These are phyloP conservation scores for Sphenopsis melanotis DNA, from an alignment of 2,797 vertebrate species.

Conservation along the genomic window DNA sequence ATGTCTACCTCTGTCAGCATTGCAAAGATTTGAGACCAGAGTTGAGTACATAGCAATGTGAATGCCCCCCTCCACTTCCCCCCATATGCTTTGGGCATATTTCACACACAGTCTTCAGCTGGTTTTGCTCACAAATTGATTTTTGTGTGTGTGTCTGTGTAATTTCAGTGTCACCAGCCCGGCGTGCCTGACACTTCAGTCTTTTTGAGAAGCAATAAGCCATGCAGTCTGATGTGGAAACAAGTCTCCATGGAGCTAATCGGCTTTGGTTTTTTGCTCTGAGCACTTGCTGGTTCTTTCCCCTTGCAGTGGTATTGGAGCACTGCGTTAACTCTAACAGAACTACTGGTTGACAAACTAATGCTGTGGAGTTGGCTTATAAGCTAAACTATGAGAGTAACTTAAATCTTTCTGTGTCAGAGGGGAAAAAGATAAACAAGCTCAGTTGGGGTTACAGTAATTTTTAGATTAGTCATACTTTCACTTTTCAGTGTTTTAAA, in stretches of 20 bases:
- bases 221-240: conserved; percentile 35
- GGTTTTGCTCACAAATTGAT: not conserved
- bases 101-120: not conserved
- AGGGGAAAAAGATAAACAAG: not conserved
- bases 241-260: conserved; percentile 62
- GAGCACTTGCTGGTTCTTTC: not conserved
- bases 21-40: not conserved
- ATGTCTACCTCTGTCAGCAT: not conserved
- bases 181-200: not conserved
- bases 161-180: conserved; percentile 9
- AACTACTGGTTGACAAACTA: conserved; percentile 36
- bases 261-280: conserved; percentile 19
- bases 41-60: not conserved
- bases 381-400: not conserved
- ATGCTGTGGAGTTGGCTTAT: not conserved
- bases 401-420: not conserved
- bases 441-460: not conserved
- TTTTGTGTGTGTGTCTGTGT: not conserved
- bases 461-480: not conserved
- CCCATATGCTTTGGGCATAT: not conserved
- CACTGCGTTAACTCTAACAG: not conserved
- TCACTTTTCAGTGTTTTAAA: not conserved
- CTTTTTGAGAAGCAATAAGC: conserved; percentile 38
- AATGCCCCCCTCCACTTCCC: not conserved
- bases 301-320: not conserved